phyloP scores from a whole-genome alignment of 1,140 invertebrate genomes.

The Drosophila sucinea region DNA sequence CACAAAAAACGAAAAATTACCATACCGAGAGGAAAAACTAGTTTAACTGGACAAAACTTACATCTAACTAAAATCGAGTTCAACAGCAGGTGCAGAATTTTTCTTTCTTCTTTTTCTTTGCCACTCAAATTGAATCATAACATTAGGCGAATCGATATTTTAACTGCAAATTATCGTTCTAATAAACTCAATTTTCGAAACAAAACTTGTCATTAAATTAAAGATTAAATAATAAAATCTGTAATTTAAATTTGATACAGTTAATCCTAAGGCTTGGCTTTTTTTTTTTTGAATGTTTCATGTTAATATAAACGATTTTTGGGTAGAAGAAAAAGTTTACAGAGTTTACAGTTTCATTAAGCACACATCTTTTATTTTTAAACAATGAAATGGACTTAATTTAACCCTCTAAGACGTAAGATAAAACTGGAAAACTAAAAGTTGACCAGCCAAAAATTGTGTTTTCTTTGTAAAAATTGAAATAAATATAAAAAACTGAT shows the following conservation, averaged over 20 bases:
- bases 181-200: neutral
- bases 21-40: constrained; percentile 1
- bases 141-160: neutral
- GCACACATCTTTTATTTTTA: no score
- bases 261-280: neutral
- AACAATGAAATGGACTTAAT: no score
- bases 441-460: no score
- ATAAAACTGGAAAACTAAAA: no score
- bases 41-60: constrained; percentile 1
- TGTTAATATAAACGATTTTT: no score
- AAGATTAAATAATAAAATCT: neutral
- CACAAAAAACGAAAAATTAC: constrained; percentile 19
- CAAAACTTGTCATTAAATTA: neutral
- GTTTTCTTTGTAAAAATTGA: no score
- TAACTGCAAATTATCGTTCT: neutral
- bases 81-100: neutral
- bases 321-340: no score
- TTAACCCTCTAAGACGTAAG: no score
- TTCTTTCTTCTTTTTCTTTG: neutral
- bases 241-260: neutral
- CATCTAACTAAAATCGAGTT: neutral
- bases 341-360: no score
- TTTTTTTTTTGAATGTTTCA: no score
- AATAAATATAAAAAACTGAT: no score
- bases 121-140: constrained; percentile 2